Conservation (phyloP, 2,888 invertebrate species). For the Anoplius nigerrimus region DNA sequence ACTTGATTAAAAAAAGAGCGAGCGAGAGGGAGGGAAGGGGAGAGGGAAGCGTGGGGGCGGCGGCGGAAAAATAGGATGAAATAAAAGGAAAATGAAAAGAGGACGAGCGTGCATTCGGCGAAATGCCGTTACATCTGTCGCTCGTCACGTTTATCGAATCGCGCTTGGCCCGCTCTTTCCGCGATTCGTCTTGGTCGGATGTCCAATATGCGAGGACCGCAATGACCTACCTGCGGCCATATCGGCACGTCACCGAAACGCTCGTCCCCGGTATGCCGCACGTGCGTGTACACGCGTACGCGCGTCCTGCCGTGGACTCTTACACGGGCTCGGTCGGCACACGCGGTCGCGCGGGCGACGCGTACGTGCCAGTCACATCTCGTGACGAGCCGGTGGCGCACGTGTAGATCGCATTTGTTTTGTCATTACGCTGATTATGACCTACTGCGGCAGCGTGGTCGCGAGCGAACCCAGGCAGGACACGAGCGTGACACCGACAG, state of each 20-base stretch:
- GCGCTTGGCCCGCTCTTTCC: too few relatives aligned
- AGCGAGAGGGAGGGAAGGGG: too few relatives aligned
- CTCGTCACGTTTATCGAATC: too few relatives aligned
- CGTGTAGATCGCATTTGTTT: slow-evolving; percentile 42
- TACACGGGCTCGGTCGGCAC: too few relatives aligned
- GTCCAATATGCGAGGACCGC: background rate
- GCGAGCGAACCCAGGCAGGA: background rate
- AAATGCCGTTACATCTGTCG: too few relatives aligned
- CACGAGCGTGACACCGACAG: background rate
- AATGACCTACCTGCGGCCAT: slow-evolving; percentile 5
- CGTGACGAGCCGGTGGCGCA: slow-evolving; percentile 31
- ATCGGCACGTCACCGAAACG: slow-evolving; percentile 17
- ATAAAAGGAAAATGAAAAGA: too few relatives aligned
- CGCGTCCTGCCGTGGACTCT: background rate
- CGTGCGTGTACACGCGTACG: slow-evolving; percentile 20
- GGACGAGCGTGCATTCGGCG: too few relatives aligned
- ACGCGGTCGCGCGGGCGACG: slow-evolving; percentile 1
- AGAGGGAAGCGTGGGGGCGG: too few relatives aligned
- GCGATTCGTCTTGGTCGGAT: too few relatives aligned
- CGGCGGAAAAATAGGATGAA: too few relatives aligned
- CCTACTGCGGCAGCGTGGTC: slow-evolving; percentile 17
- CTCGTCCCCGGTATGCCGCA: slow-evolving; percentile 3
- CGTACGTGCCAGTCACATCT: slow-evolving; percentile 37
- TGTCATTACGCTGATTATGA: slow-evolving; percentile 46
- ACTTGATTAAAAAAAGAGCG: too few relatives aligned